A percentile compares a stretch with the other conserved stretches of the same genome.
These are phyloP conservation scores for Diabrotica balteata DNA, from an alignment of 2,888 invertebrate species.

Conservation along the genomic window DNA sequence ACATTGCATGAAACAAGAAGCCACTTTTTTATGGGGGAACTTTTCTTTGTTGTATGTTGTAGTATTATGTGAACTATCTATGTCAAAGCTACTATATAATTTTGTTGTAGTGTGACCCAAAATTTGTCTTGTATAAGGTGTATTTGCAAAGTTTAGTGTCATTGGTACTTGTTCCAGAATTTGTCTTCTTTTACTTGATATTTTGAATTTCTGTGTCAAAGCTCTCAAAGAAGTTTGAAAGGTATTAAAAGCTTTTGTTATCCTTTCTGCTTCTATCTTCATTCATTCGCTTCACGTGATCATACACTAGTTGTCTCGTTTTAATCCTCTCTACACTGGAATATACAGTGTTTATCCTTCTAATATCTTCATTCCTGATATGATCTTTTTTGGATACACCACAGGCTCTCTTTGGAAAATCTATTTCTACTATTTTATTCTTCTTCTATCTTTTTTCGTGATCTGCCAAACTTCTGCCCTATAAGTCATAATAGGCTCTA, in stretches of 20 bases:
- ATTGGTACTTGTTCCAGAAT: slow-evolving; percentile 64
- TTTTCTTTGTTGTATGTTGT: slow-evolving; percentile 49
- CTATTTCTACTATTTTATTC: too few relatives aligned
- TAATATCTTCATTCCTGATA: too few relatives aligned
- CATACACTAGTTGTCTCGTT: too few relatives aligned
- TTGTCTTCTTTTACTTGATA: slow-evolving; percentile 64
- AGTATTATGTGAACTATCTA: slow-evolving; percentile 69
- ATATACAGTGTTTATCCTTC: too few relatives aligned
- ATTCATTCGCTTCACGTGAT: too few relatives aligned
- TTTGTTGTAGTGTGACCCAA: slow-evolving; percentile 74
- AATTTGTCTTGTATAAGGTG: slow-evolving; percentile 62
- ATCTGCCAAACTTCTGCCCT: too few relatives aligned
- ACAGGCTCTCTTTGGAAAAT: too few relatives aligned
- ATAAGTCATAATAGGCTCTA: too few relatives aligned
- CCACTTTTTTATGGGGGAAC: slow-evolving; percentile 29
- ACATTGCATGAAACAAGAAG: not conserved
- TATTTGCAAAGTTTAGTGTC: slow-evolving; percentile 58
- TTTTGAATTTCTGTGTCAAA: slow-evolving; percentile 69
- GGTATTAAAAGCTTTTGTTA: slow-evolving; percentile 71
- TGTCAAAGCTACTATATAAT: slow-evolving; percentile 78
- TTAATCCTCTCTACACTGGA: too few relatives aligned
- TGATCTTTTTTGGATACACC: too few relatives aligned
- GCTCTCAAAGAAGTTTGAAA: slow-evolving; percentile 72
- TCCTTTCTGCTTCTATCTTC: slow-evolving; percentile 74
- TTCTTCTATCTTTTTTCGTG: too few relatives aligned